These are phyloP conservation scores for Glomeris marginata DNA, from an alignment of 2,888 invertebrate genomes.

Conservation along the genomic window DNA sequence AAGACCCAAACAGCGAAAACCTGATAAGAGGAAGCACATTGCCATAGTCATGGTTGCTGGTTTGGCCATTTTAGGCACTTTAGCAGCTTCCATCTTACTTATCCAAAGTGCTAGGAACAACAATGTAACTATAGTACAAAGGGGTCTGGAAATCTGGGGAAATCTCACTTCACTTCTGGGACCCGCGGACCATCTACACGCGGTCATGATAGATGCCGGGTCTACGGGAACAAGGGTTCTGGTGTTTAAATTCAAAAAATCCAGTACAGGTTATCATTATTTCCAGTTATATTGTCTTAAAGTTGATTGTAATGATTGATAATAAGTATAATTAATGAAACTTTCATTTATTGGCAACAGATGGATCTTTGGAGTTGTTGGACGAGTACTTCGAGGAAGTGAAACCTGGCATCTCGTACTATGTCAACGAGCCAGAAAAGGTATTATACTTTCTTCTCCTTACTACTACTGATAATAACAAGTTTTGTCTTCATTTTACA, in stretches of 20 bases:
- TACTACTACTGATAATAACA: constrained; percentile 4
- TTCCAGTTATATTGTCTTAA: background rate
- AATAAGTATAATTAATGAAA: constrained; percentile 2
- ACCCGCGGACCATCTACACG: constrained; percentile 38
- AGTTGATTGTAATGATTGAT: constrained; percentile 5
- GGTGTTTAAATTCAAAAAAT: constrained; percentile 37
- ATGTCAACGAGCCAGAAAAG: constrained; percentile 59
- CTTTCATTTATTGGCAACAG: constrained; percentile 19
- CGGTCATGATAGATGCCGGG: constrained; percentile 84
- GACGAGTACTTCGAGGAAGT: constrained; percentile 66
- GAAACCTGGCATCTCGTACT: constrained; percentile 83
- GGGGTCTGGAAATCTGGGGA: no score
- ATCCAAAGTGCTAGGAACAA: no score
- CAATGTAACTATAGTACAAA: no score
- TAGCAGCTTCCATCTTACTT: no score
- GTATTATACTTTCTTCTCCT: constrained; percentile 32
- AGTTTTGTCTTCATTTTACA: constrained; percentile 6
- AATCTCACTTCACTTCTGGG: no score
- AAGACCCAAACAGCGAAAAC: no score
- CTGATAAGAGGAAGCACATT: no score
- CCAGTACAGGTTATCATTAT: constrained; percentile 44
- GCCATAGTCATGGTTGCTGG: no score
- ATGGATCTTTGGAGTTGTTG: constrained; percentile 54
- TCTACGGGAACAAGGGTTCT: constrained; percentile 68
- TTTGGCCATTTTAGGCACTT: no score